These are phyloP conservation scores for Phyllotreta cruciferae DNA, from an alignment of 2,888 invertebrate genomes.

Conservation along the genomic window DNA sequence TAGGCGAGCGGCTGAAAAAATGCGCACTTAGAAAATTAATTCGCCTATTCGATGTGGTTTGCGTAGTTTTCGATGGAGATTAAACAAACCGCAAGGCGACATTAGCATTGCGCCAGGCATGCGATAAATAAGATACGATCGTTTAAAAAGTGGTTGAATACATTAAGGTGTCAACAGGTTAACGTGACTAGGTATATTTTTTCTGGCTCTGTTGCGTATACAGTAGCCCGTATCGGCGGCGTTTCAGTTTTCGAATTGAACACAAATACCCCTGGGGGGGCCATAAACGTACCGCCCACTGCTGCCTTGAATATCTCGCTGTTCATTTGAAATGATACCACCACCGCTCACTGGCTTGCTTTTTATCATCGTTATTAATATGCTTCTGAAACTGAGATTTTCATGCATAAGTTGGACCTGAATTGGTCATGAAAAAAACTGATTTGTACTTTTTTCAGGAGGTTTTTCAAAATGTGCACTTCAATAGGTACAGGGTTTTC, in stretches of 20 bases:
- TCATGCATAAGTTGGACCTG: too few species aligned
- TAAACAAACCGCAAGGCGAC: constrained; percentile 7
- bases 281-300: constrained; percentile 1
- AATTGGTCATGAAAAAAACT: too few species aligned
- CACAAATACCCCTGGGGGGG: constrained; percentile 8
- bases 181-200: background rate
- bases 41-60: too few species aligned
- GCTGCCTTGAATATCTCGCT: background rate
- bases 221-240: constrained; percentile 9
- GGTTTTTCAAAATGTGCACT: background rate
- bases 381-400: too few species aligned
- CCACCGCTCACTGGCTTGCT: background rate
- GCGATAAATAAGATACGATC: constrained; percentile 8
- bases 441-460: background rate
- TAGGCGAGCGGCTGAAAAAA: background rate
- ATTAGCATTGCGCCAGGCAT: constrained; percentile 2
- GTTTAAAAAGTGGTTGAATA: constrained; percentile 12
- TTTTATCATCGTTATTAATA: background rate
- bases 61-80: background rate
- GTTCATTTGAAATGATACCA: too few species aligned
- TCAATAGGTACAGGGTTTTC: too few species aligned
- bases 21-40: too few species aligned
- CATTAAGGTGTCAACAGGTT: constrained; percentile 14
- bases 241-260: constrained; percentile 1
- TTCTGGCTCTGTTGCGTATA: background rate